Evolutionary conservation across 2,113 vertebrate species (phyloP).

Genomic region (Neomonachus schauinslandi): DNA sequence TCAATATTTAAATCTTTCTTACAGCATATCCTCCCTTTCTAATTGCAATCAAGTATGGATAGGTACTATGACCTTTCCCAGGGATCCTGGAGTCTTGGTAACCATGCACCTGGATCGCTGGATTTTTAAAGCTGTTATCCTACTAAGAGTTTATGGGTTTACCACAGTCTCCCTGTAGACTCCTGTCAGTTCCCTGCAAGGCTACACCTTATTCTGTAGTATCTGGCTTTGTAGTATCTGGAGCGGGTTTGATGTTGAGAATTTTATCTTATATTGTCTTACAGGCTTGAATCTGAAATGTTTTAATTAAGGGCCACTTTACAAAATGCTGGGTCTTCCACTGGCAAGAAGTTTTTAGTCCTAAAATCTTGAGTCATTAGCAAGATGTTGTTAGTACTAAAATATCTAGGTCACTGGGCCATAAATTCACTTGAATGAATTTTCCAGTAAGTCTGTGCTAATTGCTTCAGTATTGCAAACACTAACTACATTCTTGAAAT

Average conservation of each 20-base stretch:
- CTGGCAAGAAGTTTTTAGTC: not conserved
- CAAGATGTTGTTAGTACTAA: slow-evolving; percentile 22
- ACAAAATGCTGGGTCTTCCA: not conserved
- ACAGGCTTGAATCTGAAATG: not conserved
- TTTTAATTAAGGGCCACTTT: slow-evolving; percentile 35
- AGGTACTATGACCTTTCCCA: not conserved
- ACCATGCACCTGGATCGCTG: not conserved
- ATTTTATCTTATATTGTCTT: not conserved
- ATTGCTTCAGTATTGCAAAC: not conserved
- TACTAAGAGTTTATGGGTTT: not conserved
- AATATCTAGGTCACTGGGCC: not conserved
- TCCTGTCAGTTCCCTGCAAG: not conserved
- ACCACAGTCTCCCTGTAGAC: not conserved
- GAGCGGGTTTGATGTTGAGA: not conserved
- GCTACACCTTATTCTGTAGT: not conserved
- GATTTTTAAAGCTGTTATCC: not conserved
- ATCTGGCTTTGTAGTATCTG: not conserved
- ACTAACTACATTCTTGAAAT: not conserved
- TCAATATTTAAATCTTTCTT: not conserved
- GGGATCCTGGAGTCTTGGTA: not conserved
- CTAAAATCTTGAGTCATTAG: slow-evolving; percentile 15
- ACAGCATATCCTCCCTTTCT: not conserved
- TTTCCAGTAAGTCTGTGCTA: not conserved
- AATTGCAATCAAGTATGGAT: not conserved
- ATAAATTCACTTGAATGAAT: not conserved